These are phyloP conservation scores for Erinaceus europaeus DNA, from an alignment of 2,113 vertebrate species.

Conservation along the genomic window DNA sequence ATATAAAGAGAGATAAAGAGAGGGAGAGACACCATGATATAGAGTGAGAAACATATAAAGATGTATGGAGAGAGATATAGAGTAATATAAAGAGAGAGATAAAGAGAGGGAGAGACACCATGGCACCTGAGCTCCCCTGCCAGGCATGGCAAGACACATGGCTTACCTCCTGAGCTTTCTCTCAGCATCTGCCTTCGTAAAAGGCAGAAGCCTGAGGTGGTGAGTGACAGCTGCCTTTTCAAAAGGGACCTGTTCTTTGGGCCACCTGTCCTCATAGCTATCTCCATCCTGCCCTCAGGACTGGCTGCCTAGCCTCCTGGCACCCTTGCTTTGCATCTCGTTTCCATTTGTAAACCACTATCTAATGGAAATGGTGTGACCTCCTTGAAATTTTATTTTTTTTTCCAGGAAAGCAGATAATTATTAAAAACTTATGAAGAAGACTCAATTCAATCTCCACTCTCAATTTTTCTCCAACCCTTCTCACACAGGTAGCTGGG, in stretches of 20 bases:
- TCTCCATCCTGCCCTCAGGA: not conserved
- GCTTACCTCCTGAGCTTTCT: too few relatives aligned
- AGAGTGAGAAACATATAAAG: too few relatives aligned
- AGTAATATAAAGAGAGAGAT: too few relatives aligned
- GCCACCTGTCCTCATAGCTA: too few relatives aligned
- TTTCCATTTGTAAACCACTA: not conserved
- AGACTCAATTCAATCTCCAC: conserved; percentile 23
- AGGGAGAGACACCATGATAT: too few relatives aligned
- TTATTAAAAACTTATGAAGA: conserved; percentile 24
- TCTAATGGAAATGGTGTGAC: not conserved
- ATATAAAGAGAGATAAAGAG: too few relatives aligned
- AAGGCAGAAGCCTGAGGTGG: not conserved
- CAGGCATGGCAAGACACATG: too few relatives aligned
- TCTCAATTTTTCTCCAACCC: conserved; percentile 34
- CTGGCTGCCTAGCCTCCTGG: not conserved
- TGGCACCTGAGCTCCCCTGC: too few relatives aligned
- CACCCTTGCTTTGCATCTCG: not conserved
- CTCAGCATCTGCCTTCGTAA: not conserved
- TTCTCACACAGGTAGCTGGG: conserved; percentile 8
- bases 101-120: too few relatives aligned
- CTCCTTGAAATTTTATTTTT: conserved; percentile 9
- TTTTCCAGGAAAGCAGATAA: not conserved
- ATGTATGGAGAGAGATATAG: too few relatives aligned
- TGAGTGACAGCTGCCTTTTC: not conserved
- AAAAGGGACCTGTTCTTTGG: not conserved